Evolutionary conservation across 2,888 invertebrate genomes (phyloP).

Genomic region (Tricholauxania praeusta): DNA sequence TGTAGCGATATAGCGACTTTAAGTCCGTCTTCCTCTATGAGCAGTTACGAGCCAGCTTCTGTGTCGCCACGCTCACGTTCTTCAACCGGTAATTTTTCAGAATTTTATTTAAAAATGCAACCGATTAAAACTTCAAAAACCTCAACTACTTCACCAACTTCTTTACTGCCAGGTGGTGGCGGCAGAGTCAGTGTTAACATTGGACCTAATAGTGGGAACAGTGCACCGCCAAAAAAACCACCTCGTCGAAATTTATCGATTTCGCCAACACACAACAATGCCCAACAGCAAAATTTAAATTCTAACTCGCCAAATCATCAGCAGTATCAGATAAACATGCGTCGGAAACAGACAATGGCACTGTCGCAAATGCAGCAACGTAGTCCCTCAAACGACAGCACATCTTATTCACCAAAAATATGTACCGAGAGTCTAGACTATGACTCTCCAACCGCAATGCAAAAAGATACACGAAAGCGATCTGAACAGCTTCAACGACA

Average conservation of each 20-base stretch:
- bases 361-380: conserved; percentile 43
- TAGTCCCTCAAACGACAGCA: conserved; percentile 55
- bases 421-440: too few species aligned
- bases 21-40: conserved; percentile 65
- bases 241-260: conserved; percentile 87
- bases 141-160: conserved; percentile 10
- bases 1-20: conserved; percentile 57
- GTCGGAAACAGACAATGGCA: background rate
- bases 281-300: conserved; percentile 59
- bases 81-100: conserved; percentile 51
- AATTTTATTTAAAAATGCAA: conserved; percentile 27
- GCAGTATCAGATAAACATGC: conserved; percentile 35
- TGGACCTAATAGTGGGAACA: conserved; percentile 67
- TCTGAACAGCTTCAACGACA: background rate
- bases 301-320: conserved; percentile 58
- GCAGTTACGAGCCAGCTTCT: conserved; percentile 64
- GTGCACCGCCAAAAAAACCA: conserved; percentile 88
- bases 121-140: conserved; percentile 25
- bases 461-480: background rate
- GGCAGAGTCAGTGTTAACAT: background rate
- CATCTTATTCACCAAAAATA: background rate
- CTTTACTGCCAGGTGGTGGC: conserved; percentile 49
- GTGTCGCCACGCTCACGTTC: conserved; percentile 62
- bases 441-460: background rate
- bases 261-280: conserved; percentile 79